Base-by-base conservation (phyloP, 2,113 vertebrate genomes). In the Mixornis gularis region DNA sequence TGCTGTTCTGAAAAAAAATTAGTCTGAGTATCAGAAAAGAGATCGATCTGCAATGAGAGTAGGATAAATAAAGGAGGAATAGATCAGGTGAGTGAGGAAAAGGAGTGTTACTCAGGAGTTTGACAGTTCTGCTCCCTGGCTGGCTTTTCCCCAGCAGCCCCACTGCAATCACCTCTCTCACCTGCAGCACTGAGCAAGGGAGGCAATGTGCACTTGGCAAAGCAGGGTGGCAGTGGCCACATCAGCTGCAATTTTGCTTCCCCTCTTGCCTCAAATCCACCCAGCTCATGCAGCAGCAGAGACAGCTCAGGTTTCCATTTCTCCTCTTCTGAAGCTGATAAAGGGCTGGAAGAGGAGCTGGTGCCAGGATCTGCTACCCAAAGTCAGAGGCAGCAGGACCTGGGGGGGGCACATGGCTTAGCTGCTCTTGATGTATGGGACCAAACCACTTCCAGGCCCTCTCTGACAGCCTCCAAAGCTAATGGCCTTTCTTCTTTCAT, bases 191-290 rank as follows among this genome's bases (percentile, higher is more conserved):
- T 11, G 21, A 3, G 3, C 13, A 21, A 21, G 63, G 77, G 40
- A 83, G 77, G 34, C 73, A 15, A 0, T 43, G 68, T 79, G 69
- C 77, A 12, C 85, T 71, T n/a, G 36, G 69, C 84, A 65, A 5
- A 63, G 71, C 41, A 52, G 82, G 27, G 5, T 60, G 40, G 29
- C 22, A 53, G 41, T 36, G 70, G 69, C 74, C 41, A 2, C 36
- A 14, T 25, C 87, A 73, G 85, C 62, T 92, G 63, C 51, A 73
- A 13, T 55, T 92, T 14, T 83, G 25, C 76, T 91, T 94, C 49
- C 48, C 49, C 63, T 95, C 59, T 79, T 63, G 52, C 60, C 81
- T 80, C 77, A 32, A 56, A 38, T 46, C 49, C 49, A 29, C 32
- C 14, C 48, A 48, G 53, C 78, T 81, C 34, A 0, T 4, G 59